Conservation (phyloP, 2,113 vertebrate genomes). For the Apus apus region DNA sequence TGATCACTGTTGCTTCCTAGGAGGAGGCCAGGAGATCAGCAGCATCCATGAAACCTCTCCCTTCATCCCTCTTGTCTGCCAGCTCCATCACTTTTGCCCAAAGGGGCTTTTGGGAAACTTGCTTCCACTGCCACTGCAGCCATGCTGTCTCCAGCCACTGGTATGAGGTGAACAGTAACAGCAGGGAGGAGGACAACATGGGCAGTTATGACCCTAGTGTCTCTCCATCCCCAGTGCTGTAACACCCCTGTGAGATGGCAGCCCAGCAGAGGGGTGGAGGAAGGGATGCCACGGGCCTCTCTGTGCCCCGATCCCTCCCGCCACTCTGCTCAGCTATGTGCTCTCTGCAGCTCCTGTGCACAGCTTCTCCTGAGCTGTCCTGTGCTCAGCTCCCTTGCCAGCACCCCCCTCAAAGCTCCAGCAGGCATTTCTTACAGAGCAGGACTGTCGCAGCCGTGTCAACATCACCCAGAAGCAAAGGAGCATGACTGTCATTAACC, state of each 20-base stretch:
- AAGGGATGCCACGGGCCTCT: background rate
- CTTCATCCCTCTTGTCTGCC: background rate
- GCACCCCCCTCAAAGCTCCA: background rate
- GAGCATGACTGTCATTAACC: background rate
- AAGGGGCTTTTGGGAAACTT: background rate
- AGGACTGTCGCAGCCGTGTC: background rate
- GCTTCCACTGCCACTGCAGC: background rate
- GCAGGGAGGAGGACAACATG: background rate
- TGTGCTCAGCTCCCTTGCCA: background rate
- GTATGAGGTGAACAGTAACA: rapidly evolving
- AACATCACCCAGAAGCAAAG: background rate
- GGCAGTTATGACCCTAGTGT: background rate
- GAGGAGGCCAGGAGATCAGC: background rate
- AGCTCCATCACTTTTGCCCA: background rate
- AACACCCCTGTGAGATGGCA: background rate
- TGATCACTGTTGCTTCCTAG: background rate
- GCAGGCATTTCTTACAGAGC: background rate
- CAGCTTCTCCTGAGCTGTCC: background rate
- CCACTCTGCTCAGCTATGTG: background rate
- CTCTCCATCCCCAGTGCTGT: background rate
- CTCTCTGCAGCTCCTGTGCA: background rate
- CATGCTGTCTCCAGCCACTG: background rate
- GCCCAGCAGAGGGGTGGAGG: background rate
- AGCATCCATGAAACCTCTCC: background rate
- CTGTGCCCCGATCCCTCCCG: background rate